Evolutionary conservation across 2,113 vertebrate species (phyloP), one percentile per base, ranked within the genome.

Genomic region (Siniperca knerii): DNA sequence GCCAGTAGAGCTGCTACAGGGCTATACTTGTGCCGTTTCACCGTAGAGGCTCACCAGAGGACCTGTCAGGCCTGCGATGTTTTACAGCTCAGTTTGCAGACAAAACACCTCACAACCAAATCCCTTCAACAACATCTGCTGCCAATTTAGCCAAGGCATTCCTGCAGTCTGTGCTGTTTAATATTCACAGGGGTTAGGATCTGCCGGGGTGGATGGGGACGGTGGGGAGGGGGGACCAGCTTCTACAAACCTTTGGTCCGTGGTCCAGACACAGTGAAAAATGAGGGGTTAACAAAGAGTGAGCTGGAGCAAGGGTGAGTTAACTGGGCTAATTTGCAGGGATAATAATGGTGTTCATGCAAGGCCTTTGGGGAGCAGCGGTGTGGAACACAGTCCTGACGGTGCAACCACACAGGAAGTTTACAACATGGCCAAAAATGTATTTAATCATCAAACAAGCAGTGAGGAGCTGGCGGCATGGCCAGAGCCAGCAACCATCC

Each of bases 141-240:
- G 94, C 91, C 92, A 95, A 96, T 96, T 96, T 94, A 85, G 88
- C 84, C 1, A 48, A 85, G 84, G 92, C 93, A 94, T 95, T 95
- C 94, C 94, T 89, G 88, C 87, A 94, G 93, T 93, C 93, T 83
- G 85, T 82, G 86, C 92, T 95, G 93, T 93, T 96, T 95, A 95
- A 96, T 95, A 96, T 95, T 96, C 95, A 95, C 94, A 92, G 84
- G 87, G 92, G 92, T 91, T 93, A 90, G 90, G 92, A 94, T 94
- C 92, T 91, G 93, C 81, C 81, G 80, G 86, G 83, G 87, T 86
- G 81, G 54, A 71, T 5, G 73, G 76, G 46, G 77, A 73, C 1
- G 76, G 88, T 54, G 55, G 82, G 52, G 61, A 9, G 48, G 67
- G 74, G 78, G 44, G 13, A 64, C 29, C 20, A 9, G 64, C 69